Percentiles rank a stretch among this genome's conserved stretches.
These are phyloP conservation scores for Salvator merianae DNA, from an alignment of 2,113 vertebrate genomes.

Conservation along the genomic window DNA sequence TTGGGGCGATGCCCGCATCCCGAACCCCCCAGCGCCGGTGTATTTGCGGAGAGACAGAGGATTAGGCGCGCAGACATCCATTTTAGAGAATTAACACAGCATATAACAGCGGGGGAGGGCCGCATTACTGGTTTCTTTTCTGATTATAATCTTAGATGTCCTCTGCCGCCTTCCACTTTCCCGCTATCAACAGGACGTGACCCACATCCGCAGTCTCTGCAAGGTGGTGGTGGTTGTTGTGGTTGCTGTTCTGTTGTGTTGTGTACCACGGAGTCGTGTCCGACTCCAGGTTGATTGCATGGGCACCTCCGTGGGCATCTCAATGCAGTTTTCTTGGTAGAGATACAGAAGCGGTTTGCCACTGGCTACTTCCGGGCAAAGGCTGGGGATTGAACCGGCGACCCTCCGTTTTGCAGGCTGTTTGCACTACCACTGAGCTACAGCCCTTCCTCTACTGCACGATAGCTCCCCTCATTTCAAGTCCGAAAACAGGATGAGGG, in stretches of 20 bases:
- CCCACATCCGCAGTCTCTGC: conserved; percentile 45
- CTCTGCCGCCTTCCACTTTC: not conserved
- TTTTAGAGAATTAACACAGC: conserved; percentile 61
- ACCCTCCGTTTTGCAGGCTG: too few relatives aligned
- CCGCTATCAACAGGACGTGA: conserved; percentile 20
- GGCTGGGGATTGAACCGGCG: too few relatives aligned
- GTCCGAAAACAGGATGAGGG: not conserved
- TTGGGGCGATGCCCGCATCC: not conserved
- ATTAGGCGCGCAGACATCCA: conserved; percentile 48
- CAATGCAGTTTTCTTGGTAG: too few relatives aligned
- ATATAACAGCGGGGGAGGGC: not conserved
- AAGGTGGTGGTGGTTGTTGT: too few relatives aligned
- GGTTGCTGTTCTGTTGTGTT: too few relatives aligned
- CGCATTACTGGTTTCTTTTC: not conserved
- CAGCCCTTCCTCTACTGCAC: accelerated
- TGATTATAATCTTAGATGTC: conserved; percentile 28
- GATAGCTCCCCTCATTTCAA: not conserved
- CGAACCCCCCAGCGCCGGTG: not conserved
- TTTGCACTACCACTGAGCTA: accelerated
- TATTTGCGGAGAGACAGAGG: conserved; percentile 48
- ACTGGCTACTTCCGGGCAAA: too few relatives aligned
- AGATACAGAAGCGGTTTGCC: too few relatives aligned
- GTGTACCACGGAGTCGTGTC: too few relatives aligned
- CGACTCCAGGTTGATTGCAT: too few relatives aligned
- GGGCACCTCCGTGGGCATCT: too few relatives aligned